These are phyloP conservation scores for Brachionus sp. DNA, from an alignment of 1,140 invertebrate species.

Conservation along the genomic window DNA sequence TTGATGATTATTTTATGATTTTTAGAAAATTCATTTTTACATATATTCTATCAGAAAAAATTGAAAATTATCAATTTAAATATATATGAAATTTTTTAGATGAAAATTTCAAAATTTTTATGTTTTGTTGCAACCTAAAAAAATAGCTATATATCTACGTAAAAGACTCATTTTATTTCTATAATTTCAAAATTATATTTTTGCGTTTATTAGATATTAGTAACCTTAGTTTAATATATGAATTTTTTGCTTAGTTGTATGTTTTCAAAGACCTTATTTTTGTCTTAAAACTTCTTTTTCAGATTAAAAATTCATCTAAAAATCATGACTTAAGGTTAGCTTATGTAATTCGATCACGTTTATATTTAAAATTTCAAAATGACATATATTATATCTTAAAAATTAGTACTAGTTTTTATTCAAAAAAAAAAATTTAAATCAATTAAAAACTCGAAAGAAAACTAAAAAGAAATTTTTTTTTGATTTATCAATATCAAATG, in stretches of 20 bases:
- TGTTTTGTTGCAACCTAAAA: not conserved
- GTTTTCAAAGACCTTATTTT: not conserved
- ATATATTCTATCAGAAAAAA: not conserved
- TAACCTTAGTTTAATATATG: not conserved
- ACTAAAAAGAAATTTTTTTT: no score
- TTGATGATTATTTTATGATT: no score
- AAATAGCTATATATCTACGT: slow-evolving; percentile 10
- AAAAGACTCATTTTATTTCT: not conserved
- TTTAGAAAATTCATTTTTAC: no score
- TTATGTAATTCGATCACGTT: no score
- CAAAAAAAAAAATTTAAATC: no score
- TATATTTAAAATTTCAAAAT: no score
- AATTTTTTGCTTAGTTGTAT: not conserved
- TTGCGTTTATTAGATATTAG: slow-evolving; percentile 21
- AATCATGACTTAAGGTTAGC: no score
- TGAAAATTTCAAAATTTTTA: not conserved
- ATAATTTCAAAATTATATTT: slow-evolving; percentile 21
- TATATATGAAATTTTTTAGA: not conserved
- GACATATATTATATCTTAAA: no score
- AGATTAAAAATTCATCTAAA: no score
- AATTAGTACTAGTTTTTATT: no score
- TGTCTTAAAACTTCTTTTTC: not conserved
- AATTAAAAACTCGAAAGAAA: no score
- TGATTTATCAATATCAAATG: no score
- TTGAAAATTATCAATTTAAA: not conserved